Evolutionary conservation across 92 coral and sea anemone species (phyloP).

Genomic region (Phenganax stokvisi): DNA sequence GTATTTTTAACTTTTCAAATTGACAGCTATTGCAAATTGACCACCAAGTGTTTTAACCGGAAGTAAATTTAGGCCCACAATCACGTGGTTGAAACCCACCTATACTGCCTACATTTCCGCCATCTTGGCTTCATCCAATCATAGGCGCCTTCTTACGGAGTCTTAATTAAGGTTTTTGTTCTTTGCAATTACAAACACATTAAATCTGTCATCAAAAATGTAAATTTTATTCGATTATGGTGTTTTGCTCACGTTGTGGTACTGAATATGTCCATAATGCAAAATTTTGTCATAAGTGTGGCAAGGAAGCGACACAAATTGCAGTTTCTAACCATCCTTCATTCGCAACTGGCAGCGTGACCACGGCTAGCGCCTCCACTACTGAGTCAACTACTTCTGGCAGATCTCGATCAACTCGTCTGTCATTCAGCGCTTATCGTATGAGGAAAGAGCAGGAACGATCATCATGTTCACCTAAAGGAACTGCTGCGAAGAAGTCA

Average conservation of each 20-base stretch:
- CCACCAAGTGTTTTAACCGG: too few species aligned
- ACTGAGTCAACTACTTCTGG: neutral
- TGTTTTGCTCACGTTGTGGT: neutral
- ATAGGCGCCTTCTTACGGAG: too few species aligned
- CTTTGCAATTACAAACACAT: too few species aligned
- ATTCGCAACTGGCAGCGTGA: neutral
- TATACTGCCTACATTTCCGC: too few species aligned
- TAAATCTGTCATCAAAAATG: neutral
- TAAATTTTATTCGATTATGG: neutral
- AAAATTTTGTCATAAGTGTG: neutral
- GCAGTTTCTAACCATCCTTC: neutral
- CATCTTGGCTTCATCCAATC: too few species aligned
- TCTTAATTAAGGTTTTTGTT: too few species aligned
- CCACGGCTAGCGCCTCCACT: neutral
- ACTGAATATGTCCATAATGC: neutral
- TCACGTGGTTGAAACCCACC: too few species aligned
- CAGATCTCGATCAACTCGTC: neutral
- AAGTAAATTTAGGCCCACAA: too few species aligned
- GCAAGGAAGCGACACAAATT: neutral
- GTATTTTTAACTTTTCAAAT: too few species aligned
- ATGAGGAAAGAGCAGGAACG: neutral
- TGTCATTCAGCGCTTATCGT: slow-evolving; percentile 8
- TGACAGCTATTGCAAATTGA: too few species aligned
- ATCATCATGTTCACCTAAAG: neutral
- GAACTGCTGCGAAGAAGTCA: neutral